Evolutionary conservation across 2,797 vertebrate genomes (phyloP).

Genomic region (Smutsia temminckii): DNA sequence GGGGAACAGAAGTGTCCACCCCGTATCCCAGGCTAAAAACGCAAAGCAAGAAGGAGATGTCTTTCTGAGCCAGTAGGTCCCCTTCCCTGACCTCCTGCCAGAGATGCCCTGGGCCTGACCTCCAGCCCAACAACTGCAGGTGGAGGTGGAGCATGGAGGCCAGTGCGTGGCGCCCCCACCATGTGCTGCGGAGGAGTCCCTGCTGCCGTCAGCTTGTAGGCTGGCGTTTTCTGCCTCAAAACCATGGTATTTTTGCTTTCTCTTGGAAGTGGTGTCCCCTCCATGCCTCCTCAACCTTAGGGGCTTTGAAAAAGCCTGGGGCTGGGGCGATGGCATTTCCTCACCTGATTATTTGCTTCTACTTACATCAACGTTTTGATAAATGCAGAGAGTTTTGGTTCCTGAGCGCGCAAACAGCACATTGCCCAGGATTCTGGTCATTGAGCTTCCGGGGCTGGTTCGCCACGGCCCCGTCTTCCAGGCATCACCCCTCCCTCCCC

Average conservation of each 20-base stretch:
- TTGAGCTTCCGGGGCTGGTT: not conserved
- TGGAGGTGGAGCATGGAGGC: too few relatives aligned
- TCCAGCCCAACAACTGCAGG: too few relatives aligned
- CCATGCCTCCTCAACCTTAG: accelerated
- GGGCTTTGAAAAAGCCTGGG: not conserved
- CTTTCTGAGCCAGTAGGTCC: not conserved
- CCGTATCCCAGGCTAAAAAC: accelerated
- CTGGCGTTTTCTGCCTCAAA: not conserved
- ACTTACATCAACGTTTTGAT: not conserved
- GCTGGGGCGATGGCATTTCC: accelerated
- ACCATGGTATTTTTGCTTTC: not conserved
- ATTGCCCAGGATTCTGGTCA: not conserved
- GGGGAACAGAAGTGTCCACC: not conserved
- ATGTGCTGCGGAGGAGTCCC: not conserved
- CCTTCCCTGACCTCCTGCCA: accelerated
- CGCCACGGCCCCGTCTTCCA: not conserved
- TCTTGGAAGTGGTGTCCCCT: not conserved
- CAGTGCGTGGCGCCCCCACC: too few relatives aligned
- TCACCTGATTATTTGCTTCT: not conserved
- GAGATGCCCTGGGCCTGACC: not conserved
- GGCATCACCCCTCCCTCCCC: not conserved
- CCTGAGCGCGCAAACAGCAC: accelerated
- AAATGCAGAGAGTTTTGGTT: not conserved
- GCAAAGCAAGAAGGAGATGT: not conserved
- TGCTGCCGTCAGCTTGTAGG: not conserved